Base-by-base conservation (phyloP, 2,888 invertebrate species). In the Carpatolechia fugitivella region DNA sequence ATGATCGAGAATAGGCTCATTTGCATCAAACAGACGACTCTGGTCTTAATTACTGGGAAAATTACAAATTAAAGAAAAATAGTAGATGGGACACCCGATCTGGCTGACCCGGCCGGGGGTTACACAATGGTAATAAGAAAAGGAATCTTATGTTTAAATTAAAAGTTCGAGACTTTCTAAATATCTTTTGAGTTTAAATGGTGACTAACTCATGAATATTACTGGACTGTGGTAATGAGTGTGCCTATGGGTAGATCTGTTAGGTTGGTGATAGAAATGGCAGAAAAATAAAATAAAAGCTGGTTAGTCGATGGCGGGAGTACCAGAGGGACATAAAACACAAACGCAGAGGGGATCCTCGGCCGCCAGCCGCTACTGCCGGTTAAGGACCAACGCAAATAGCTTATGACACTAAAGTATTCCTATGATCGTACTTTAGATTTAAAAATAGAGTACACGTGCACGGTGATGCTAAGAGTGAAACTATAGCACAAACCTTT, bases 1-100 rank as follows among this genome's bases (percentile, higher is more conserved):
- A 89, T 89, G 88, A 88, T 89, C 83, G 80, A 70, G 84, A 83
- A 83, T 83, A 80, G 77, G 69, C 82, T 89, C 87, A 90, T 90
- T 89, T 88, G 86, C 90, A 90, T 89, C 76, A 76, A 89, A 76
- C 80, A 78, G 74, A 66, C 63, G 77, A 74, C 66, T 63, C 72
- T 76, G 77, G 72, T 82, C 85, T 88, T 89, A 86, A 88, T 88
- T 86, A 88, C 87, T 81, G 82, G 69, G 85, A 81, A 86, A 86
- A 86, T 84, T 84, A 88, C 87, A 86, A 88, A 88, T 86, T 85
- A 82, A 85, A 82, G 72, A 79, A 84, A 83, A 84, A 83, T 66
- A n/a, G n/a, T n/a, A 69, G 69, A 82, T 82, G 72, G 73, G 68
- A 70, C 69, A 64, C 61, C 60, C 60, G 60, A 65, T 63, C 63